These are phyloP conservation scores for Caenorhabditis inopinata DNA, from an alignment of 1,140 invertebrate species.

Conservation along the genomic window DNA sequence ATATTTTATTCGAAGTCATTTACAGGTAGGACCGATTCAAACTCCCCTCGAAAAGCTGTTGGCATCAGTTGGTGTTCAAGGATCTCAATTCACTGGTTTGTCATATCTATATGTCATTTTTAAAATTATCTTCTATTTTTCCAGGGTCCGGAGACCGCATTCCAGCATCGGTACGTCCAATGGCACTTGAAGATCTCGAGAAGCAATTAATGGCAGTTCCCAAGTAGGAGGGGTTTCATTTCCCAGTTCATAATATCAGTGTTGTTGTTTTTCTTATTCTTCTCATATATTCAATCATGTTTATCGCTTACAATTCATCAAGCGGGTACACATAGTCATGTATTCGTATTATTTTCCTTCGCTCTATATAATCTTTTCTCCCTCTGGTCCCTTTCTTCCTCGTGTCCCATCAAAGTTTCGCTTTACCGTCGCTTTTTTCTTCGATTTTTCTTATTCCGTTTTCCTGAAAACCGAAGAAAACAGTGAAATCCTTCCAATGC, in stretches of 20 bases:
- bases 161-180: constrained; percentile 20
- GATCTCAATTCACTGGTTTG: constrained; percentile 30
- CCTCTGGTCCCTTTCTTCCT: not conserved
- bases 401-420: constrained; percentile 15
- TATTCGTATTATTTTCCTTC: constrained; percentile 8
- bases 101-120: no score
- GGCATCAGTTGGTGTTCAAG: constrained; percentile 35
- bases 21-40: constrained; percentile 36
- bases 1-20: not conserved
- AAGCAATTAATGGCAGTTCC: constrained; percentile 13
- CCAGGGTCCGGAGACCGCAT: constrained; percentile 12
- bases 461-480: not conserved
- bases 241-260: not conserved
- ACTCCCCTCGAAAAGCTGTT: constrained; percentile 40
- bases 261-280: not conserved
- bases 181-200: constrained; percentile 35
- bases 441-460: not conserved
- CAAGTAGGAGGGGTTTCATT: not conserved
- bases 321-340: constrained; percentile 31
- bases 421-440: constrained; percentile 10
- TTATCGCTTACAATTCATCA: constrained; percentile 10
- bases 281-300: constrained; percentile 26
- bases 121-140: not conserved
- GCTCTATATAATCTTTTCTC: constrained; percentile 11
- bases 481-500: not conserved